Percentiles rank a stretch among this genome's conserved stretches.
These are phyloP conservation scores for Channa striata DNA, from an alignment of 2,797 vertebrate genomes.

Conservation along the genomic window DNA sequence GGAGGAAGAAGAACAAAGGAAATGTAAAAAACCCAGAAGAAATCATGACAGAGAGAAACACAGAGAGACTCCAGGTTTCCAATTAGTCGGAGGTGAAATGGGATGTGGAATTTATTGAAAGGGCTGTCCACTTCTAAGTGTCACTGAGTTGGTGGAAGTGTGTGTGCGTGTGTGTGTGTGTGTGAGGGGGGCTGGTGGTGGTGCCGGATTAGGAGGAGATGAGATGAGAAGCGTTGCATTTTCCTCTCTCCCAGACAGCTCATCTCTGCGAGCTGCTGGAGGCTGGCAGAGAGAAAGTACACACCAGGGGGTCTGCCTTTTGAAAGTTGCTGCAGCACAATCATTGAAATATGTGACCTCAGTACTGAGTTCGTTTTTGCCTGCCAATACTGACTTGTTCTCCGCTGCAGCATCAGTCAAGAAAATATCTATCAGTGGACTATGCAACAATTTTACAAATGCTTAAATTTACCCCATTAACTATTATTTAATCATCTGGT, in stretches of 20 bases:
- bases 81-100: constrained; percentile 71
- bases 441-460: too few relatives aligned
- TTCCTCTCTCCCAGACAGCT: constrained; percentile 60
- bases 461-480: too few relatives aligned
- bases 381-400: constrained; percentile 19
- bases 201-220: constrained; percentile 68
- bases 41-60: constrained; percentile 38
- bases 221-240: constrained; percentile 57
- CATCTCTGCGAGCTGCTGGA: constrained; percentile 70
- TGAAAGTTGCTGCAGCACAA: constrained; percentile 60
- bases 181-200: not conserved
- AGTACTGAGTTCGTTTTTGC: constrained; percentile 24
- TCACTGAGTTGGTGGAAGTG: constrained; percentile 37
- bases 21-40: constrained; percentile 23
- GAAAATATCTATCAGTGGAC: too few relatives aligned
- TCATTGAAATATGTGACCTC: constrained; percentile 65
- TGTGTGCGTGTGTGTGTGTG: not conserved
- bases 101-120: constrained; percentile 58
- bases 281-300: constrained; percentile 66
- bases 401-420: not conserved
- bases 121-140: constrained; percentile 57
- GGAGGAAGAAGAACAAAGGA: constrained; percentile 32
- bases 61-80: constrained; percentile 53
- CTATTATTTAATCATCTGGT: not conserved
- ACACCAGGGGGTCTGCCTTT: constrained; percentile 63